phyloP scores from a whole-genome alignment of 2,888 invertebrate genomes.

The Rhamphomyia laevipes region DNA sequence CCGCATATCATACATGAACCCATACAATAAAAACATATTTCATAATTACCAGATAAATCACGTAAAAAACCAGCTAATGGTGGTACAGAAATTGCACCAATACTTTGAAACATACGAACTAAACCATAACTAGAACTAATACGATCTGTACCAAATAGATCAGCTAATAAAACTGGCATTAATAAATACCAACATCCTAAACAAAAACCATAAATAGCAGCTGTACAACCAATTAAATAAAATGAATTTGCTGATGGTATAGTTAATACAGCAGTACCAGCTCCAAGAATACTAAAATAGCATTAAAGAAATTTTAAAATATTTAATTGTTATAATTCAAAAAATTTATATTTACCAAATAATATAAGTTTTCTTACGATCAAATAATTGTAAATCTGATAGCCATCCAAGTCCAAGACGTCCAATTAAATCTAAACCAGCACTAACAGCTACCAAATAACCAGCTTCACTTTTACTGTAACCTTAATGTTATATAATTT shows the following conservation, averaged over 20 bases:
- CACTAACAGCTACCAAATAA: conserved; percentile 61
- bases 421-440: conserved; percentile 58
- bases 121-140: conserved; percentile 66
- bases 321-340: not conserved
- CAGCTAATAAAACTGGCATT: conserved; percentile 60
- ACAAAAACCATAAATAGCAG: conserved; percentile 57
- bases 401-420: conserved; percentile 61
- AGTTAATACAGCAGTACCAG: conserved; percentile 53
- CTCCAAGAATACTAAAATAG: conserved; percentile 52
- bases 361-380: conserved; percentile 58
- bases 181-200: conserved; percentile 66
- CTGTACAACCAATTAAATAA: conserved; percentile 52
- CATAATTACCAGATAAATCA: conserved; percentile 59
- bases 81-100: conserved; percentile 60
- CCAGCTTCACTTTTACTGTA: conserved; percentile 43
- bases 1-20: conserved; percentile 64
- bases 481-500: conserved; percentile 22
- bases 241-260: conserved; percentile 54
- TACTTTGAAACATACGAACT: conserved; percentile 63
- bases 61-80: conserved; percentile 56
- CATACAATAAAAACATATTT: conserved; percentile 63
- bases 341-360: conserved; percentile 43
- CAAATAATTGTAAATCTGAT: conserved; percentile 58
- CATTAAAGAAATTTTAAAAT: not conserved
- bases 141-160: conserved; percentile 60